Base-by-base conservation (phyloP, 2,113 vertebrate genomes). In the Pterocles orientalis region DNA sequence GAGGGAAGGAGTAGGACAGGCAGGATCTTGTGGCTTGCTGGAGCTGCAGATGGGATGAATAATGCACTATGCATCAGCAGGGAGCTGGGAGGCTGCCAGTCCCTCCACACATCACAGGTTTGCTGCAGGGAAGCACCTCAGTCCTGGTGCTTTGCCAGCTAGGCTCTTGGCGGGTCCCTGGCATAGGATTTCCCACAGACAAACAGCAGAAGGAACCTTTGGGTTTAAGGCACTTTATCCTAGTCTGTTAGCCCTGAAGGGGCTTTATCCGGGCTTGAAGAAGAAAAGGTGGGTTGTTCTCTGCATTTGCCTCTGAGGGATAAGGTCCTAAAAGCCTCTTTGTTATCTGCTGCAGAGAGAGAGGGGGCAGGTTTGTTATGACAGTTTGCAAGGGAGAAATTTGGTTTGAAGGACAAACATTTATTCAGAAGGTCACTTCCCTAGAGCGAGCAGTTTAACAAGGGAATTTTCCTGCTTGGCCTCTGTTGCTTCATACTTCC, bases 31-130 rank as follows among this genome's bases (percentile, higher is more conserved):
- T 23, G 73, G 41, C 56, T 75, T 1, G 0, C 39, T 24, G 61
- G 36, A 20, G 36, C 2, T 92, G 62, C 50, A 72, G 29, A 25
- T 20, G 8, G 41, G 58, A 7, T 5, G 23, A 31, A 50, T 54
- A n/a, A n/a, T n/a, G n/a, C n/a, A n/a, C 53, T 82, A 76, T 81
- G 80, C 72, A 88, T 61, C 26, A 4, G 3, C 34, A 73, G 31
- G 56, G 6, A 28, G 29, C 36, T 9, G 19, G 9, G 80, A 58
- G 6, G 41, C 80, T 72, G 60, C 85, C 69, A 19, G 34, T 9
- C 13, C 60, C 28, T 6, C 21, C 4, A 6, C 2, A 1, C 9
- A 62, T 20, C n/a, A 34, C 3, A 6, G 13, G 20, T 18, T 25
- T 53, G 75, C 81, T 48, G 45, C n/a, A 14, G 65, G 78, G 60